phyloP scores from a whole-genome alignment of 2,113 vertebrate genomes.

The Microtus ochrogaster region DNA sequence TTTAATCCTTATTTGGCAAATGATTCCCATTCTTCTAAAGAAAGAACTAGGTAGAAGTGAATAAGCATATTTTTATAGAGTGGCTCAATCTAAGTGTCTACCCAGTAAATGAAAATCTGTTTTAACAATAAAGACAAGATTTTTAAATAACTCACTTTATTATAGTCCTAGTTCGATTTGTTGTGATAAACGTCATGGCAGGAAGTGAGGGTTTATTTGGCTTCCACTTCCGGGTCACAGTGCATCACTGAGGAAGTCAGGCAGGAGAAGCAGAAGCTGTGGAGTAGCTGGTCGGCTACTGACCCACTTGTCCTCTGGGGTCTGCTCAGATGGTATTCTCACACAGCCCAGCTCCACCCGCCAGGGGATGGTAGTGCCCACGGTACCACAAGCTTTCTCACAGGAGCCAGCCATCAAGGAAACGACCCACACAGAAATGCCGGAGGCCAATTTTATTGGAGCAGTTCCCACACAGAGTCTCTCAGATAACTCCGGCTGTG shows the following conservation, averaged over 20 bases:
- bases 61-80: not conserved
- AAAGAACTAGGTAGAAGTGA: not conserved
- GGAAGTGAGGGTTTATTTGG: not conserved
- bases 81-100: not conserved
- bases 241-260: not conserved
- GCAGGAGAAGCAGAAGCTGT: not conserved
- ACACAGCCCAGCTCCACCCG: not conserved
- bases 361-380: no score
- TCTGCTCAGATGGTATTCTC: not conserved
- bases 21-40: constrained; percentile 8
- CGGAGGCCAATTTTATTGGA: not conserved
- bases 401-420: not conserved
- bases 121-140: not conserved
- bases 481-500: not conserved
- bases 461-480: not conserved
- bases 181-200: not conserved
- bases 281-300: not conserved
- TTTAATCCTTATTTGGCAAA: not conserved
- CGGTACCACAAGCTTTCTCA: not conserved
- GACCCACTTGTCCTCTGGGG: not conserved
- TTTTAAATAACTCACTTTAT: constrained; percentile 35
- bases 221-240: not conserved
- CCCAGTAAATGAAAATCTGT: not conserved
- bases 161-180: not conserved
- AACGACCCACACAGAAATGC: not conserved